Base-by-base conservation (phyloP, 1,140 invertebrate species). In the Conopomorpha cramerella region DNA sequence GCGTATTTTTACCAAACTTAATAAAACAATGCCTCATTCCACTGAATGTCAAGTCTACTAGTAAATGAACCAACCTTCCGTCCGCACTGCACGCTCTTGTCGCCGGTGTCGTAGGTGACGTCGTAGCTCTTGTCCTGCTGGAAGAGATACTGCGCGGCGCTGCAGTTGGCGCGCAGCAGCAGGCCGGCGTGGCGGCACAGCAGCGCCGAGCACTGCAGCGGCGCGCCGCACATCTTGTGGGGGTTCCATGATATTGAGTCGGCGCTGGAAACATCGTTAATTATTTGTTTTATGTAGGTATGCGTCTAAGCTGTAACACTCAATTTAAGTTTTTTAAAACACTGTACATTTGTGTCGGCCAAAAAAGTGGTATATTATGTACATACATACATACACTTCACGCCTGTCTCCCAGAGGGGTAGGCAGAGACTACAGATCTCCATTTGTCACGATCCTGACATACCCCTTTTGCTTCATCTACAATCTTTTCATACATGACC, bases 121-220 rank as follows among this genome's bases (percentile, higher is more conserved):
- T 96, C 92, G 55, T 98, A 98, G 64, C 92, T 91, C 64, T 97
- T 97, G 57, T 96, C 93, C 47, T 91, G 88, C 54, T 95, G 92
- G 54, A 96, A 96, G 1, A 96, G 79, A 60, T 96, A 97, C 19
- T 86, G 83, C 0, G 93, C 94, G 1, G 86, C 81, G 1, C 87
- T 85, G 16, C 84, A 84, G 59, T 96, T 95, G 31, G 85, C 86
- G 38, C 86, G 72, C 49, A 89, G 82, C 23, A 96, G 61, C n/a
- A n/a, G n/a, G 51, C 82, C 66, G 13, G 86, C 79, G 19, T 62
- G 46, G 23, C 81, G 82, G 1, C 88, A 80, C 3, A 97, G 57
- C 49, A 95, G 90, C 4, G 91, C 60, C 0, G 92, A 92, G 61
- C 93, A 96, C 54, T 97, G 95, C 7, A 96, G 77, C 0, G 92